These are phyloP conservation scores for Engraulis encrasicolus DNA, from an alignment of 2,113 vertebrate genomes.

Conservation along the genomic window DNA sequence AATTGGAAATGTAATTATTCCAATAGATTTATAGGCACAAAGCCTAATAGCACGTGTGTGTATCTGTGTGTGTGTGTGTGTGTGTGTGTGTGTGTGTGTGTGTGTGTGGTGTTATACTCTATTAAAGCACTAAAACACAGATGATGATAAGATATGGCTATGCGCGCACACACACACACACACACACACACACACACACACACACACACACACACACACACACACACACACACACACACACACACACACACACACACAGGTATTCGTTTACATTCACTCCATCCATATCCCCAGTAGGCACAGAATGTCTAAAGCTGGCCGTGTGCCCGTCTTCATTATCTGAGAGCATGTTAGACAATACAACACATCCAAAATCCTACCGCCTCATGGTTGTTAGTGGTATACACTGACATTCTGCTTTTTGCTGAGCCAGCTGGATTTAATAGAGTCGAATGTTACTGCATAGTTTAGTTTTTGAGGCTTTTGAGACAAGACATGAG, in stretches of 20 bases:
- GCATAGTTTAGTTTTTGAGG: background rate
- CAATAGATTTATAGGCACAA: background rate
- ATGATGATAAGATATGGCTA: background rate
- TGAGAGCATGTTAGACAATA: conserved; percentile 6
- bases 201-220: too few relatives aligned
- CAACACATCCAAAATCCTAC: background rate
- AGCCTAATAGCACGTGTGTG: background rate
- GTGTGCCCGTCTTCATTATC: background rate
- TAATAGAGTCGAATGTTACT: background rate
- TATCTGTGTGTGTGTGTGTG: background rate
- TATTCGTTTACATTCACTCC: background rate
- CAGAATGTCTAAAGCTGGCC: background rate
- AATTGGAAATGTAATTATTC: conserved; percentile 9
- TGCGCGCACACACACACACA: too few relatives aligned
- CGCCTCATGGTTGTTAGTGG: background rate
- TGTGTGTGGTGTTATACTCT: background rate
- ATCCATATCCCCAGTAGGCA: background rate
- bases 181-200: too few relatives aligned
- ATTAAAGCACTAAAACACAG: background rate
- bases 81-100: background rate
- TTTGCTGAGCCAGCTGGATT: background rate
- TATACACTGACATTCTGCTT: background rate
- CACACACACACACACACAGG: background rate
- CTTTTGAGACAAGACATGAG: background rate
- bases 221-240: too few relatives aligned